Evolutionary conservation across 2,888 invertebrate species (phyloP), one percentile per base, ranked within the genome.

Genomic region (Macropis europaea): DNA sequence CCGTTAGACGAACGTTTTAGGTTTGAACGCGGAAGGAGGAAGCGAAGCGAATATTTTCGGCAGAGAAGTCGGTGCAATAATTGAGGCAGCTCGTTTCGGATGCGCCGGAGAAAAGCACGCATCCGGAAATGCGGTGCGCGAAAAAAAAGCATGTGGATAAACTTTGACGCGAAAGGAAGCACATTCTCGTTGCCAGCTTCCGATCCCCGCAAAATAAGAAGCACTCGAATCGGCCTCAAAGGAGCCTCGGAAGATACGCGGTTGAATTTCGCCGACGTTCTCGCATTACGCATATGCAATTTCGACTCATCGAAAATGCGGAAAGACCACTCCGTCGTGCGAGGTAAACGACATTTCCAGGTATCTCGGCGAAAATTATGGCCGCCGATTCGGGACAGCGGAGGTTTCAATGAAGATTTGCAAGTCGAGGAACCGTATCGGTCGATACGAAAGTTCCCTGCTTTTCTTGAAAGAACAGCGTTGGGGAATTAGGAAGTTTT

Each of bases 181-280:
- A 30, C 53, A 47, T 22, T 22, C 43, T 30, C 56, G 53, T 53
- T 61, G 36, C 52, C 47, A 28, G 54, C 40, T 78, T 63, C 72
- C 62, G 60, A 73, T 76, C 59, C 43, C 57, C 54, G 70, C 57
- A 76, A 72, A 77, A 73, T 74, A 74, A 75, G 70, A 80, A 71
- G 40, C 42, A 38, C 24, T 63, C 70, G 62, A 76, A 54, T n/a
- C 48, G 1, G 24, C 28, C 3, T 62, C 57, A 73, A 73, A 64
- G 68, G 36, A 73, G 17, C 38, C 34, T 34, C 30, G 17, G 53
- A 54, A 60, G 57, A 64, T 64, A 36, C 30, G 53, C 38, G 42
- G 43, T 9, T 40, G 50, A 22, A 48, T 50, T 59, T 43, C 6
- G 17, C 22, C 17, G 7, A n/a, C 52, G 6, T 15, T 11, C 26